These are phyloP conservation scores for Salarias fasciatus DNA, from an alignment of 2,797 vertebrate species.

Conservation along the genomic window DNA sequence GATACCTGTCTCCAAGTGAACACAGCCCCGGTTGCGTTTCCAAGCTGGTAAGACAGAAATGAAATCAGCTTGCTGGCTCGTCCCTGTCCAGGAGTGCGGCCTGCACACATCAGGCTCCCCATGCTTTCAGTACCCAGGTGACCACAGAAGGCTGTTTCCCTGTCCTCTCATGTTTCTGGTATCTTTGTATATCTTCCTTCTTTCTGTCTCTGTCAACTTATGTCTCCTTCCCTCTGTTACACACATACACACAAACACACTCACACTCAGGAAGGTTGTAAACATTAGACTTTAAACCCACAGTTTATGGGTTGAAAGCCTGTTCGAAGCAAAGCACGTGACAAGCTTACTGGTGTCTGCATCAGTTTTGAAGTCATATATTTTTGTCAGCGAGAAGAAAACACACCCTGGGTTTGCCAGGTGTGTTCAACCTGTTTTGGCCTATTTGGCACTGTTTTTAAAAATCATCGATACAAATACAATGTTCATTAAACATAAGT, in stretches of 20 bases:
- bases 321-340: slow-evolving; percentile 29
- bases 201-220: neutral
- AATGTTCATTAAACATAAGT: too few species aligned
- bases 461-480: too few species aligned
- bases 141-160: slow-evolving; percentile 21
- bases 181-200: slow-evolving; percentile 4
- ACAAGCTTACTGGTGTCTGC: slow-evolving; percentile 5
- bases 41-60: slow-evolving; percentile 23
- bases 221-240: neutral
- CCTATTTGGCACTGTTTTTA: too few species aligned
- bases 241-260: slow-evolving; percentile 11
- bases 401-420: too few species aligned
- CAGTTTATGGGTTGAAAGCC: slow-evolving; percentile 20
- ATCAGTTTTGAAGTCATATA: too few species aligned
- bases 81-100: slow-evolving; percentile 7
- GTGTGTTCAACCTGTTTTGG: too few species aligned
- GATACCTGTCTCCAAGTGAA: slow-evolving; percentile 38
- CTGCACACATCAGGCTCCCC: slow-evolving; percentile 20
- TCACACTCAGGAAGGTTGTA: neutral
- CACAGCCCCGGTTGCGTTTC: slow-evolving; percentile 8
- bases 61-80: slow-evolving; percentile 24
- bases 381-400: too few species aligned
- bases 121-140: slow-evolving; percentile 36
- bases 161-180: slow-evolving; percentile 29
- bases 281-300: slow-evolving; percentile 45